These are phyloP conservation scores for Chaetorhynchus papuensis DNA, from an alignment of 2,113 vertebrate species.

Conservation along the genomic window DNA sequence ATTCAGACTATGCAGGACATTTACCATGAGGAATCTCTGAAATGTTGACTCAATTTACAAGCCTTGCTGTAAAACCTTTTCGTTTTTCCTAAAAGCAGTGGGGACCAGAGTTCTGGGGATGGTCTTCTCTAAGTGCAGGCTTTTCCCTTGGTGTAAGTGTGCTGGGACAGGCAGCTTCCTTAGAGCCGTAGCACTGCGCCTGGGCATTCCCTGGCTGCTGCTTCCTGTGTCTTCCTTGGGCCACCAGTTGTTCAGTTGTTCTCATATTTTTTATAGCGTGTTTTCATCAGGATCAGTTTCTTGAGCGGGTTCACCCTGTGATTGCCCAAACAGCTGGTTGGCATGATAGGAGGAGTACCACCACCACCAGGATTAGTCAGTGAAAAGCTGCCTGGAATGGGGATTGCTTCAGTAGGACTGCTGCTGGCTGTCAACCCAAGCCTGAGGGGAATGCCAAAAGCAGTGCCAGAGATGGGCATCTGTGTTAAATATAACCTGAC, in stretches of 20 bases:
- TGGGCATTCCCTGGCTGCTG: background rate
- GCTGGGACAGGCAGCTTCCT: background rate
- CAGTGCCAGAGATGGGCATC: background rate
- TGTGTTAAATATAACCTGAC: background rate
- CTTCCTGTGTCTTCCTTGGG: background rate
- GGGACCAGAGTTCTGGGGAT: background rate
- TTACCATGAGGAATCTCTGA: background rate
- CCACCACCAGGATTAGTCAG: background rate
- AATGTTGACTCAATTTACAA: background rate
- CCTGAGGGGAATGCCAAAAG: background rate
- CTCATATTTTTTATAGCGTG: background rate
- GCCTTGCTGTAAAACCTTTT: background rate
- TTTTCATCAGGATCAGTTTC: background rate
- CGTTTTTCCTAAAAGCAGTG: background rate
- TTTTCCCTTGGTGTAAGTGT: background rate
- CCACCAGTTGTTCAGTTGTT: background rate
- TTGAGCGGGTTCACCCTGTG: background rate
- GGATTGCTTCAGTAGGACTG: background rate
- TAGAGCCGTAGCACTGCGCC: background rate
- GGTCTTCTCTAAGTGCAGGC: background rate
- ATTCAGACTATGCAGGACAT: background rate
- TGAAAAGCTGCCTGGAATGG: background rate
- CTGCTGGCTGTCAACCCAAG: background rate
- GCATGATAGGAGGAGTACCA: background rate
- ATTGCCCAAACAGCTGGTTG: background rate